Evolutionary conservation across 2,113 vertebrate genomes (phyloP).

Genomic region (Stomatorhinus ivindoensis): DNA sequence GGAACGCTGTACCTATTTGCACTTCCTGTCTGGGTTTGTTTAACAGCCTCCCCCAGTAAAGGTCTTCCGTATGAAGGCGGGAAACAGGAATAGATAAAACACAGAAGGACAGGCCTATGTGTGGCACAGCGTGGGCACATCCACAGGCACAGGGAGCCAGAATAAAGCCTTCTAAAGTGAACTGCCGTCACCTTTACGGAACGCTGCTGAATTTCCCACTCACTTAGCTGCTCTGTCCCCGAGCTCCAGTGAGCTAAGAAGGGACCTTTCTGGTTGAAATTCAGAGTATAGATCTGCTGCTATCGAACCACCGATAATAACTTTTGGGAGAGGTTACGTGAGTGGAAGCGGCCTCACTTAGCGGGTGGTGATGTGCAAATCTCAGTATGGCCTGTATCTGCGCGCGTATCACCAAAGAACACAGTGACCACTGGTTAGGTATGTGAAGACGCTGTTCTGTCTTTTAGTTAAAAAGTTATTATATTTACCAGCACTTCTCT

Average conservation of each 20-base stretch:
- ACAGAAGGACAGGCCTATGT: background rate
- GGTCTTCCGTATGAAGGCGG: background rate
- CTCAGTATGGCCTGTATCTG: background rate
- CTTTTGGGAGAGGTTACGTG: background rate
- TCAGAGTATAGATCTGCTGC: background rate
- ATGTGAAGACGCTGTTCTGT: background rate
- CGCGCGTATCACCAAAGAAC: background rate
- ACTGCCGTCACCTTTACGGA: background rate
- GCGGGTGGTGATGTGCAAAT: background rate
- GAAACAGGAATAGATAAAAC: background rate
- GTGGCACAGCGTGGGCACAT: background rate
- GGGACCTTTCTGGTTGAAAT: conserved; percentile 1
- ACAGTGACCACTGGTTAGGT: background rate
- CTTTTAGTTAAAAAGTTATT: background rate
- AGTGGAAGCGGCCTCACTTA: background rate
- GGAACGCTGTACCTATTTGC: background rate
- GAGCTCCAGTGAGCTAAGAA: background rate
- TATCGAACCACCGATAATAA: background rate
- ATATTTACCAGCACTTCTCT: background rate
- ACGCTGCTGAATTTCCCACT: background rate
- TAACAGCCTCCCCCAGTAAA: background rate
- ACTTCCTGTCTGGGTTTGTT: background rate
- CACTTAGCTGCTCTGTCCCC: background rate
- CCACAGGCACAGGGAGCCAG: background rate
- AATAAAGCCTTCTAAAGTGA: background rate